Evolutionary conservation across 2,797 vertebrate genomes (phyloP), one percentile per base, ranked within the genome.

Genomic region (Hipposideros larvatus): DNA sequence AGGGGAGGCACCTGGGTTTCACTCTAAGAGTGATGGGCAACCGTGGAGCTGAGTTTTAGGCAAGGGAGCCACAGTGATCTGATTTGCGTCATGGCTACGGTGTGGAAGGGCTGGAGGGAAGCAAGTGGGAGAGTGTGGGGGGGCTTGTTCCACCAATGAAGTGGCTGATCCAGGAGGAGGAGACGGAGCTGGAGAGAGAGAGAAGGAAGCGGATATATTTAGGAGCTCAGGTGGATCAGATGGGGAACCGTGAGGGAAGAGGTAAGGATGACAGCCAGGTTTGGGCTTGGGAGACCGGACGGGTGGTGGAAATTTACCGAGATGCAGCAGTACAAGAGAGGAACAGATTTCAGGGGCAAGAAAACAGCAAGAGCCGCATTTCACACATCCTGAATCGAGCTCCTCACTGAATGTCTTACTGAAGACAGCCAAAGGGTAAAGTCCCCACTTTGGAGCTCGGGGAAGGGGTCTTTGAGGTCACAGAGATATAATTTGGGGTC

Each of bases 301-400:
- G 31, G 14, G 24, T 7, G 51, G 21, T 31, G n/a, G 80, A 15
- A 26, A 63, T 51, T 16, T 43, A 34, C 65, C 0, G 53, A 37
- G 16, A 43, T 0, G 6, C 43, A 28, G 18, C 34, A 21, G 22
- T 11, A 6, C 0, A 37, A 16, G 51, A 77, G 34, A 86, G 66
- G 68, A 31, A 48, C 37, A 59, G 34, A n/a, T 7, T 5, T 15
- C 18, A 26, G 21, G 18, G 68, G 22, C 13, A 41, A 8, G 0
- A 10, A 28, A 48, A 48, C 2, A 53, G 84, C 66, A 14, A 6
- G 73, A 7, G 22, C 26, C 34, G 5, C 28, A 4, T 7, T 22
- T n/a, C 11, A 46, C 70, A 70, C 18, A 8, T 4, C 0, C 0
- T 0, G 3, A 9, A 10, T 15, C 2, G n/a, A 53, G 80, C 24